Percentiles rank a stretch among this genome's conserved stretches.
Conservation (phyloP, 1,140 invertebrate species). For the Helicorthomorpha holstii region DNA sequence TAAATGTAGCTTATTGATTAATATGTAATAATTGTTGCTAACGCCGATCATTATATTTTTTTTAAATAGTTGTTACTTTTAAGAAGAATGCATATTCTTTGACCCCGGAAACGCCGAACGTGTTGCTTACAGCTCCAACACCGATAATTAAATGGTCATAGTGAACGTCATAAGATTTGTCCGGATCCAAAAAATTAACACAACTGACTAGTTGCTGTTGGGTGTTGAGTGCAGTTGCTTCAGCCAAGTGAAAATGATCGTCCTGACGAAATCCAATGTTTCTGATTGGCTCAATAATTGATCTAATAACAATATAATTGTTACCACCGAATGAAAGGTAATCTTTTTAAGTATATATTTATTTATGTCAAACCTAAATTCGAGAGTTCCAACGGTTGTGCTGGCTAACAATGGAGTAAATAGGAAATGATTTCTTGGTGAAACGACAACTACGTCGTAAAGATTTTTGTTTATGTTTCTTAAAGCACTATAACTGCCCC, state of each 20-base stretch:
- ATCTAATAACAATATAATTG: conserved; percentile 22
- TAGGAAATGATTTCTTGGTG: conserved; percentile 14
- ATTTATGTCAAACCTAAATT: conserved; percentile 9
- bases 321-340: too few relatives aligned
- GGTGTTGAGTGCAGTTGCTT: conserved; percentile 19
- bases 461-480: conserved; percentile 21
- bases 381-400: conserved; percentile 14
- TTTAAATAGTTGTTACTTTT: not conserved
- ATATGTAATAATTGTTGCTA: too few relatives aligned
- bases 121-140: conserved; percentile 26
- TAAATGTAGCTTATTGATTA: too few relatives aligned
- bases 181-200: conserved; percentile 10
- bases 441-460: conserved; percentile 23
- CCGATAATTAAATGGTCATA: conserved; percentile 29
- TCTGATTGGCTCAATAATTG: conserved; percentile 29
- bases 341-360: not conserved
- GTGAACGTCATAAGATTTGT: conserved; percentile 15
- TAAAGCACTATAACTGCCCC: conserved; percentile 26
- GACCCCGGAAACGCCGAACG: conserved; percentile 27
- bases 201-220: not conserved
- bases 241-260: conserved; percentile 24
- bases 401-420: conserved; percentile 14
- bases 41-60: not conserved
- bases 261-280: conserved; percentile 24
- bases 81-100: conserved; percentile 26